phyloP scores from a whole-genome alignment of 1,140 invertebrate species.

The Pantala flavescens region DNA sequence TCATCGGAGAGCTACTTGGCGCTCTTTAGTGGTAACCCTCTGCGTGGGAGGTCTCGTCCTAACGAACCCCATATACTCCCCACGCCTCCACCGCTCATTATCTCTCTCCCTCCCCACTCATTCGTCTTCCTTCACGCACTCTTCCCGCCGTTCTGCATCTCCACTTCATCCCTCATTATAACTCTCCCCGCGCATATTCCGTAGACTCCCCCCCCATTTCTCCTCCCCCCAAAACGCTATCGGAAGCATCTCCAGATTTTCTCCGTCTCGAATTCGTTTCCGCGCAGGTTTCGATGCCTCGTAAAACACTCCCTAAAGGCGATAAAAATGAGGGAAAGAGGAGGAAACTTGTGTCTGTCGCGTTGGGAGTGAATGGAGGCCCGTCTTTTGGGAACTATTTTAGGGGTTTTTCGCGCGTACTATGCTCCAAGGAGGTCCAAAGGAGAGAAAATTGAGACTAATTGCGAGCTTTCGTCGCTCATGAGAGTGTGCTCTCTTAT shows the following conservation, averaged over 20 bases:
- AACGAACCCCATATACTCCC: conserved; percentile 4
- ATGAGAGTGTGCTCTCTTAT: no score
- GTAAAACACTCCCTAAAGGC: no score
- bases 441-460: no score
- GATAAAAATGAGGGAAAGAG: no score
- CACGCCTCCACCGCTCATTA: neutral
- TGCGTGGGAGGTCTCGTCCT: neutral
- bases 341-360: no score
- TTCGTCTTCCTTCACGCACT: neutral
- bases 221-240: neutral
- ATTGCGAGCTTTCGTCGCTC: no score
- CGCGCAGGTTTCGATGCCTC: no score
- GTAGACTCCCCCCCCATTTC: neutral
- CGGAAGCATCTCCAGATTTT: neutral
- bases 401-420: no score
- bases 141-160: neutral
- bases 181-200: neutral
- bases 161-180: conserved; percentile 1
- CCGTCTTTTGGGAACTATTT: no score
- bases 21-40: neutral
- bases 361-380: no score
- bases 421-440: no score
- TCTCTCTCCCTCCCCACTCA: neutral
- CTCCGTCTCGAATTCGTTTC: no score
- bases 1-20: neutral